phyloP scores from a whole-genome alignment of 2,888 invertebrate genomes.

The Cheilosia pagana region DNA sequence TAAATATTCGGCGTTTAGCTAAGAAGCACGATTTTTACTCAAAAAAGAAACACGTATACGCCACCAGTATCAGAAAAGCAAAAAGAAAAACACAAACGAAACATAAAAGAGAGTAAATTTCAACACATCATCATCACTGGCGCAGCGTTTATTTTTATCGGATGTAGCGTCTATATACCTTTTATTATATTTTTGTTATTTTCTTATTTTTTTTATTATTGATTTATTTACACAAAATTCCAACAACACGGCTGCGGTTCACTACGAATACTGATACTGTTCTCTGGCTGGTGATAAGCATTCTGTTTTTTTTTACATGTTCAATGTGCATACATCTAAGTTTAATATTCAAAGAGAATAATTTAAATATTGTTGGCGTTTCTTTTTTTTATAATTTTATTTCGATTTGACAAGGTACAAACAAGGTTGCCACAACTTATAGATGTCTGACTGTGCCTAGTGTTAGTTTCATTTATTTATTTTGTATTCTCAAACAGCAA shows the following conservation, averaged over 20 bases:
- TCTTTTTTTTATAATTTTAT: constrained; percentile 22
- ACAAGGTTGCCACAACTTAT: constrained; percentile 55
- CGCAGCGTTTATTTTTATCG: constrained; percentile 67
- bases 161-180: constrained; percentile 22
- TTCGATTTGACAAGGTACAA: constrained; percentile 37
- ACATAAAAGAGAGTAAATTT: constrained; percentile 52
- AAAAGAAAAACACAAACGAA: constrained; percentile 25
- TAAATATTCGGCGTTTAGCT: constrained; percentile 53
- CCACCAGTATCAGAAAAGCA: constrained; percentile 53
- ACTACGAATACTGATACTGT: constrained; percentile 50
- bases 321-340: neutral
- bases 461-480: constrained; percentile 4
- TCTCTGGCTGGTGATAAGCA: constrained; percentile 43
- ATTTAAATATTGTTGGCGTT: constrained; percentile 22
- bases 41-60: constrained; percentile 70
- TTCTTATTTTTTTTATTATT: constrained; percentile 37
- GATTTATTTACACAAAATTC: constrained; percentile 59
- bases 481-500: constrained; percentile 6
- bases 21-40: constrained; percentile 58
- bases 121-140: constrained; percentile 63
- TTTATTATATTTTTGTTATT: constrained; percentile 12
- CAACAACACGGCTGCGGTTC: constrained; percentile 41
- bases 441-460: neutral
- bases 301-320: constrained; percentile 16
- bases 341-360: constrained; percentile 22